A percentile compares a stretch with the other conserved stretches of the same genome.
These are phyloP conservation scores for Palythoa caribaeorum DNA, from an alignment of 92 coral and sea anemone species.

Conservation along the genomic window DNA sequence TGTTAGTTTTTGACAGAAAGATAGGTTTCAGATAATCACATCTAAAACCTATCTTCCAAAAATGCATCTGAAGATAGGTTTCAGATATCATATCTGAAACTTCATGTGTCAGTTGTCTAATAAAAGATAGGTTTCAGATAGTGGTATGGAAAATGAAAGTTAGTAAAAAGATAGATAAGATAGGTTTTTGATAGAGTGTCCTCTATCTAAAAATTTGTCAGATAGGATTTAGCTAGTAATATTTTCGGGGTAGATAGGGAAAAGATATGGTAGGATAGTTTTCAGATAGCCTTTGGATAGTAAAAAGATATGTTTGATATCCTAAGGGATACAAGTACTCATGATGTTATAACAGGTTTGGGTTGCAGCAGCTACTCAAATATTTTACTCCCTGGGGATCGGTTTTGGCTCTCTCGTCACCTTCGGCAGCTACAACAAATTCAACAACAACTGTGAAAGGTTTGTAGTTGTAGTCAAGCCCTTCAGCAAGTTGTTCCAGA, in stretches of 20 bases:
- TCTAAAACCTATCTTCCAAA: not conserved
- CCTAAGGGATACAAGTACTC: not conserved
- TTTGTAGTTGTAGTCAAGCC: not conserved
- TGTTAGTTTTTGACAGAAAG: not conserved
- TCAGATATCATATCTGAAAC: not conserved
- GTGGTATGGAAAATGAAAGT: not conserved
- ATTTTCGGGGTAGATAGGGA: not conserved
- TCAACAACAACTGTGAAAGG: constrained; percentile 65
- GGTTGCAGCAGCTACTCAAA: constrained; percentile 68
- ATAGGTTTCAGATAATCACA: not conserved
- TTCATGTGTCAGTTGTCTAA: not conserved
- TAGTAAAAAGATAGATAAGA: constrained; percentile 9
- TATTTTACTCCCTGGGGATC: constrained; percentile 61
- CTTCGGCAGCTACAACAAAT: constrained; percentile 61
- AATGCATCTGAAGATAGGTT: constrained; percentile 12
- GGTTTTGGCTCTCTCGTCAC: constrained; percentile 66
- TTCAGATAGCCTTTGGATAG: not conserved
- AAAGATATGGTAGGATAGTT: not conserved
- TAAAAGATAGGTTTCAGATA: not conserved
- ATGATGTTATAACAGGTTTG: constrained; percentile 33
- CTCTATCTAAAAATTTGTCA: constrained; percentile 7
- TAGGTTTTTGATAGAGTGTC: not conserved
- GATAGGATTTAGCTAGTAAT: constrained; percentile 8
- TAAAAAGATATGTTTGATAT: not conserved
- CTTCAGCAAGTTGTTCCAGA: too few species aligned